Evolutionary conservation across 2,113 vertebrate genomes (phyloP), one percentile per base, ranked within the genome.

Genomic region (Origma solitaria): DNA sequence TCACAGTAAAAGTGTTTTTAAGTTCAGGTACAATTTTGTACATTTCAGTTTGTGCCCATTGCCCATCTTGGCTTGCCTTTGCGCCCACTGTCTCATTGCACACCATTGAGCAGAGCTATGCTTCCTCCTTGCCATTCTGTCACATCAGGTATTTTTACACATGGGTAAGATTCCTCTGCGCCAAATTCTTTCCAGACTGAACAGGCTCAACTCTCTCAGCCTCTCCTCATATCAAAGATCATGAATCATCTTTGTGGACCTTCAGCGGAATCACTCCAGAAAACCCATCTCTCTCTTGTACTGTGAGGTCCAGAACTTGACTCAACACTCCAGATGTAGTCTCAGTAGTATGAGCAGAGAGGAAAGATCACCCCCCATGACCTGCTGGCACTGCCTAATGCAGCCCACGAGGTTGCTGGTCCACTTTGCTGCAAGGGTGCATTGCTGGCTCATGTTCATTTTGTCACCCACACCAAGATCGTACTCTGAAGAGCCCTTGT

Each of bases 391-490:
- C 15, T 69, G 28, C n/a, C 73, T 62, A 70, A 47, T 8, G 24
- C 16, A 79, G 11, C 24, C 16, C 40, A n/a, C 28, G 19, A 79
- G 13, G 30, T 1, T n/a, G 16, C 10, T 54, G n/a, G 49, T 30
- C 40, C n/a, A 17, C 64, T 79, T 40, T 25, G 20, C 17, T 7
- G 40, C 11, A 33, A 70, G 11, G 13, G 24, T 10, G 11, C 0
- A 0, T 47, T 30, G 18, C 31, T 60, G 45, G 15, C 28, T 73
- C 0, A 0, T 33, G 15, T 31, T 62, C 65, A 28, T 53, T 49
- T 64, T 42, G n/a, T 57, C 49, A 60, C 11, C 21, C 73, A 60
- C 31, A 24, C 18, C 1, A 2, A 88, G n/a, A 69, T 31, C 23
- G 27, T 75, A 24, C 56, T 24, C 50, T 27, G 40, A 42, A 65